Base-by-base conservation (phyloP, 2,797 vertebrate species). In the Diceros bicornis region DNA sequence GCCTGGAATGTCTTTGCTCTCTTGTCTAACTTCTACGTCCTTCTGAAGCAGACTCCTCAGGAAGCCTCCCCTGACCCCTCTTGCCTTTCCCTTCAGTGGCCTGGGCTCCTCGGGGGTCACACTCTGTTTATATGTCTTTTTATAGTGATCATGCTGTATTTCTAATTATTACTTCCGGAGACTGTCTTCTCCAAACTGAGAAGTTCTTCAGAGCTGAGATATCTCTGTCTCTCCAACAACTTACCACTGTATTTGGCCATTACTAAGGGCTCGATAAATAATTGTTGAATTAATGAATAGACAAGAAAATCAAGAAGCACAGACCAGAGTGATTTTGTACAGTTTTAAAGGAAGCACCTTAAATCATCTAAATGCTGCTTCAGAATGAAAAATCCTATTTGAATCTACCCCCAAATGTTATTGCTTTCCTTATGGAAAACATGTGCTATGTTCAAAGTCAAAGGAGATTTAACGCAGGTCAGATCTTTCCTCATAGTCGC, bases 361-460 rank as follows among this genome's bases (percentile, higher is more conserved):
- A 72, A 79, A 61, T 69, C 29, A 74, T 32, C 72, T 89, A 68
- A 72, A 14, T 16, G 27, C 41, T 85, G 29, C n/a, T 29, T 75
- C 66, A 41, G 68, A 86, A n/a, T 9, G 1, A 88, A 72, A 82
- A 78, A 52, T 34, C 17, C 71, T 25, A 25, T 68, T 66, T 66
- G 41, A 81, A 29, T 84, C 82, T 57, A 74, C 64, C 9, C 41
- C 64, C 27, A 75, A 71, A 75, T 69, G 62, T 85, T 88, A 62
- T 62, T 68, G 32, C 64, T 86, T 69, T 81, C 27, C 18, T 93
- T 75, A 59, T 82, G 74, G 52, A 89, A 86, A 92, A 87, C 29
- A 89, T 34, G 23, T 82, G 17, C 18, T 41, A 10, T 55, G 52
- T 50, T 90, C 52, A 87, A 95, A 83, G 82, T 94, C 78, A 64